These are phyloP conservation scores for Porites australiensis DNA, from an alignment of 64 coral and sea anemone genomes.

Conservation along the genomic window DNA sequence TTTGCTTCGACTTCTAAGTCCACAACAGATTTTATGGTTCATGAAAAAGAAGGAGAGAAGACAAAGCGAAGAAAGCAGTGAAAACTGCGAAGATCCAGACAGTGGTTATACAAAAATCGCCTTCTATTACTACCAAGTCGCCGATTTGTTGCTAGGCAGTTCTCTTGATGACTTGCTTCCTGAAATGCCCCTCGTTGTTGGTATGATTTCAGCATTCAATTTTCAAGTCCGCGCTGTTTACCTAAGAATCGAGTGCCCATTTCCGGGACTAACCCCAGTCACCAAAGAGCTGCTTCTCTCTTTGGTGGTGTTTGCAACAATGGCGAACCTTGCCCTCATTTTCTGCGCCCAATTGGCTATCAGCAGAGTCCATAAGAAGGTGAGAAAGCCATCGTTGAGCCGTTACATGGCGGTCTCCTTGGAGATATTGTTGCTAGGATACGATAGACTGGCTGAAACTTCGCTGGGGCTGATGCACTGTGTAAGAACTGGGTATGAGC, in stretches of 20 bases:
- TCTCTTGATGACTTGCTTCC: slow-evolving; percentile 18
- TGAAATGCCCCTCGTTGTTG: background rate
- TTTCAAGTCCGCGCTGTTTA: slow-evolving; percentile 49
- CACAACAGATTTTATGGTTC: slow-evolving; percentile 57
- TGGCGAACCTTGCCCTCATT: slow-evolving; percentile 13
- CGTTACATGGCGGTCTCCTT: slow-evolving; percentile 70
- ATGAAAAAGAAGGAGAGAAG: background rate
- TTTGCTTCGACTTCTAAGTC: slow-evolving; percentile 2
- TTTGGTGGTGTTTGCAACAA: slow-evolving; percentile 36
- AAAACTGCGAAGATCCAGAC: background rate
- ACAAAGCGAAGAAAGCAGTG: background rate
- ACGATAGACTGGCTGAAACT: slow-evolving; percentile 66
- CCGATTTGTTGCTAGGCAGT: slow-evolving; percentile 42
- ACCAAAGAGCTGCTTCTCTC: slow-evolving; percentile 82
- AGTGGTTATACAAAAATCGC: slow-evolving; percentile 72
- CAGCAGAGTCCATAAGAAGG: background rate
- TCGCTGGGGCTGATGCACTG: slow-evolving; percentile 74
- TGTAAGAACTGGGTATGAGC: background rate
- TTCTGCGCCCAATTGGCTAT: slow-evolving; percentile 33
- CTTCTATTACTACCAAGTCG: slow-evolving; percentile 88
- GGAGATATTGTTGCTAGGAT: slow-evolving; percentile 77
- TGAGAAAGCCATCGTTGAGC: background rate
- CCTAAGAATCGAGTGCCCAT: slow-evolving; percentile 68
- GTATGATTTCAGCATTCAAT: slow-evolving; percentile 56
- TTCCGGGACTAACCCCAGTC: slow-evolving; percentile 76